Conservation (phyloP, 1,140 invertebrate species). For the Tribolium madens region DNA sequence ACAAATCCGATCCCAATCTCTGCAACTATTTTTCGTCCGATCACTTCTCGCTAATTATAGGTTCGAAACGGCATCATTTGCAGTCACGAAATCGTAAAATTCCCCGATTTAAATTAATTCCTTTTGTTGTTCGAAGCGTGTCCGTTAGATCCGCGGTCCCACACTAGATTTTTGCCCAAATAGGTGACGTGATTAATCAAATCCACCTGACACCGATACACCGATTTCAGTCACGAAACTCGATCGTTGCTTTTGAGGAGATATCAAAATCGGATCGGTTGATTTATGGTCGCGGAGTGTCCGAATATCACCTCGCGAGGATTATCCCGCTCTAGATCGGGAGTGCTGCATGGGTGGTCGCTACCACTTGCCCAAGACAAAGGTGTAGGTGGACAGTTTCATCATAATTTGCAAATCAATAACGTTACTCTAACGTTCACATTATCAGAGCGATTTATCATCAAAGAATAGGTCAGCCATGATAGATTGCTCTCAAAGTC, state of each 20-base stretch:
- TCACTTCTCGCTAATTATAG: not conserved
- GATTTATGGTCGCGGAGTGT: conserved; percentile 5
- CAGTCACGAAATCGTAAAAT: conserved; percentile 27
- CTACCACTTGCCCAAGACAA: not conserved
- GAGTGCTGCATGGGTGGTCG: conserved; percentile 19
- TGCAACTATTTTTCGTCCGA: no score
- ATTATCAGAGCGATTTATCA: conserved; percentile 30
- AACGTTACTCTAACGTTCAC: conserved; percentile 5
- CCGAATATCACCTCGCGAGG: conserved; percentile 23
- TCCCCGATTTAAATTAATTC: conserved; percentile 28
- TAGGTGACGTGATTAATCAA: conserved; percentile 25
- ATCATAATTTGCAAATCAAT: conserved; percentile 37
- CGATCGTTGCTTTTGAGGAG: not conserved
- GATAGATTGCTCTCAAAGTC: conserved; percentile 3
- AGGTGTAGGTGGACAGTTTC: conserved; percentile 29
- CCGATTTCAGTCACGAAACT: conserved; percentile 15
- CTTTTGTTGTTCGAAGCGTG: not conserved
- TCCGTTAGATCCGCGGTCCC: conserved; percentile 6
- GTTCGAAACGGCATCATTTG: not conserved
- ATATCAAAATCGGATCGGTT: conserved; percentile 7
- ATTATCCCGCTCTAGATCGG: conserved; percentile 28
- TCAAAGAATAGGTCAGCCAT: conserved; percentile 6
- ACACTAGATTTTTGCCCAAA: conserved; percentile 3
- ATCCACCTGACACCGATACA: conserved; percentile 26
- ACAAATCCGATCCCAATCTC: not conserved